Evolutionary conservation across 1,140 invertebrate genomes (phyloP).

Genomic region (Macrocentrus cingulum): DNA sequence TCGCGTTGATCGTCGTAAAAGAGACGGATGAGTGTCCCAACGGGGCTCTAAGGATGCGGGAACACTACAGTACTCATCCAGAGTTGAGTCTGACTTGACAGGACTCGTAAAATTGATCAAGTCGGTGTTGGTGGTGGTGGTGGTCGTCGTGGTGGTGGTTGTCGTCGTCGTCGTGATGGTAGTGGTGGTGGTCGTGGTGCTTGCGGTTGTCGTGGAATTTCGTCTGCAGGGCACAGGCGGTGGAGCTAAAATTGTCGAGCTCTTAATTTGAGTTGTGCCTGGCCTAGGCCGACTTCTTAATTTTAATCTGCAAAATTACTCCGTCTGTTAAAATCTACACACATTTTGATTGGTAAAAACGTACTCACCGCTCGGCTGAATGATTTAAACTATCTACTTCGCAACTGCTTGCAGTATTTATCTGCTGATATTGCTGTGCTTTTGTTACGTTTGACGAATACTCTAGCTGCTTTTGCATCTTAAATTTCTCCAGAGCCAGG

Average conservation of each 20-base stretch:
- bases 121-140: constrained; percentile 61
- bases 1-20: constrained; percentile 46
- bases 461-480: constrained; percentile 62
- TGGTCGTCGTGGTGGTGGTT: constrained; percentile 56
- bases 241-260: constrained; percentile 58
- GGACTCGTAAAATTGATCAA: constrained; percentile 75
- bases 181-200: constrained; percentile 54
- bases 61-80: constrained; percentile 46
- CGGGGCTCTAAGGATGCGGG: constrained; percentile 46
- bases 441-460: constrained; percentile 34
- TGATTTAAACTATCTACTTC: constrained; percentile 38
- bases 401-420: constrained; percentile 34
- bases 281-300: constrained; percentile 60
- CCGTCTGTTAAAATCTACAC: too few species aligned
- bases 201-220: constrained; percentile 57
- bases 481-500: constrained; percentile 78
- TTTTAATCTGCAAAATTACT: constrained; percentile 41
- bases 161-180: too few species aligned
- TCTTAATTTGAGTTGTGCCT: constrained; percentile 53
- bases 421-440: constrained; percentile 32
- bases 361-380: constrained; percentile 38
- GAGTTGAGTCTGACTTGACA: constrained; percentile 48
- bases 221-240: constrained; percentile 58
- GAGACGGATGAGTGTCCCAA: constrained; percentile 54
- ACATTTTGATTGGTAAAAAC: too few species aligned